Base-by-base conservation (phyloP, 2,888 invertebrate genomes). In the Archaeoteleia sp. region DNA sequence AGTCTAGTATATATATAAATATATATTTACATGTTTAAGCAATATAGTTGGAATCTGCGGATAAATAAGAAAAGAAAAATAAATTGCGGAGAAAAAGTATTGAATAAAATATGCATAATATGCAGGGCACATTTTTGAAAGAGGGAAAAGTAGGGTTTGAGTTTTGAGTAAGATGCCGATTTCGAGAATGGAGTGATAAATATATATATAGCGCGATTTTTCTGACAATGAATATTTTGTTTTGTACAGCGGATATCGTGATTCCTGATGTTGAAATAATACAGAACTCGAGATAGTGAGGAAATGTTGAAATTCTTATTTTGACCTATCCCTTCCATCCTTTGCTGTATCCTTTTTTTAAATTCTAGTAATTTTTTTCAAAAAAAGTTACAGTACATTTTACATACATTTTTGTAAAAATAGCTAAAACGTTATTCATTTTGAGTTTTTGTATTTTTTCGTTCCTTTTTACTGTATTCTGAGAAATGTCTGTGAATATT, bases 211-310 rank as follows among this genome's bases (percentile, higher is more conserved):
- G 74, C 73, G 75, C 77, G 74, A 74, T 73, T 74, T 76, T 78
- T 79, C 76, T 77, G 82, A 82, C 78, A 74, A 79, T 81, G 65
- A 78, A 78, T 82, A 72, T 78, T 80, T 83, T 81, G 76, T 82
- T 84, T 84, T 84, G 82, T 83, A 83, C 81, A 83, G 82, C 78
- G 75, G 75, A 82, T 79, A 80, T 82, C 83, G 81, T 81, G 81
- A 84, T 81, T 82, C 77, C 77, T 77, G 74, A 80, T 78, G 76
- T 79, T 82, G n/a, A 77, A 77, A 78, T 80, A 82, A 82, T 80
- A 80, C 72, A 78, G 77, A 81, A 73, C 78, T 82, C 71, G 81
- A 67, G 57, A 67, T 70, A 58, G n/a, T n/a, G n/a, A n/a, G n/a
- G n/a, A n/a, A n/a, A n/a, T n/a, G n/a, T n/a, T n/a, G n/a, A n/a